phyloP scores from a whole-genome alignment of 2,797 vertebrate genomes.

The Lophius americanus region DNA sequence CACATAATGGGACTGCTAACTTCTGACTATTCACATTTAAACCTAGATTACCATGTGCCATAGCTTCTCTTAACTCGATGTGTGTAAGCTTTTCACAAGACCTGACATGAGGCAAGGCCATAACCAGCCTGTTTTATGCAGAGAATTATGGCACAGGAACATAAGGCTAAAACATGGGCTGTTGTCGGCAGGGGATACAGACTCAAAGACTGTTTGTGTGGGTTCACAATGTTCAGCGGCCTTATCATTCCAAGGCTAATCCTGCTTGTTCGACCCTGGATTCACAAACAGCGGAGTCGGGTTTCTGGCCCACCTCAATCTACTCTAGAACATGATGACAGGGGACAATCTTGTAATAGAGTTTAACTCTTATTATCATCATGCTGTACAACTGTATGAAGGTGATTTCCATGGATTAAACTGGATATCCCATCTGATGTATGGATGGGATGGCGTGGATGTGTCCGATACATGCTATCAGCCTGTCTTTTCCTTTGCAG shows the following conservation, averaged over 20 bases:
- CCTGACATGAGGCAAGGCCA: conserved; percentile 36
- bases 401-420: conserved; percentile 51
- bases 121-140: conserved; percentile 65
- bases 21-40: conserved; percentile 24
- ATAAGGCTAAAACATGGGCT: conserved; percentile 77
- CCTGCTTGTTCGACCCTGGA: conserved; percentile 69
- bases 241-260: conserved; percentile 79
- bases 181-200: conserved; percentile 64
- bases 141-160: conserved; percentile 67
- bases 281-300: conserved; percentile 73
- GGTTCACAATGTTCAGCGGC: conserved; percentile 69
- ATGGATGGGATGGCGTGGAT: conserved; percentile 11
- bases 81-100: conserved; percentile 20
- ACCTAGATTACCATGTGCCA: conserved; percentile 18
- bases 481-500: background rate
- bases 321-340: conserved; percentile 65
- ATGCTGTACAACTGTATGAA: conserved; percentile 51
- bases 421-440: conserved; percentile 35
- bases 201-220: conserved; percentile 65
- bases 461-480: background rate
- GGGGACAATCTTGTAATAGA: conserved; percentile 59
- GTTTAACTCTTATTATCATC: conserved; percentile 57
- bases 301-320: conserved; percentile 64
- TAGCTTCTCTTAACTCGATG: conserved; percentile 25
- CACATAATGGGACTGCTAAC: conserved; percentile 3